Evolutionary conservation across 2,888 invertebrate genomes (phyloP).

Genomic region (Yponomeuta evonymella): DNA sequence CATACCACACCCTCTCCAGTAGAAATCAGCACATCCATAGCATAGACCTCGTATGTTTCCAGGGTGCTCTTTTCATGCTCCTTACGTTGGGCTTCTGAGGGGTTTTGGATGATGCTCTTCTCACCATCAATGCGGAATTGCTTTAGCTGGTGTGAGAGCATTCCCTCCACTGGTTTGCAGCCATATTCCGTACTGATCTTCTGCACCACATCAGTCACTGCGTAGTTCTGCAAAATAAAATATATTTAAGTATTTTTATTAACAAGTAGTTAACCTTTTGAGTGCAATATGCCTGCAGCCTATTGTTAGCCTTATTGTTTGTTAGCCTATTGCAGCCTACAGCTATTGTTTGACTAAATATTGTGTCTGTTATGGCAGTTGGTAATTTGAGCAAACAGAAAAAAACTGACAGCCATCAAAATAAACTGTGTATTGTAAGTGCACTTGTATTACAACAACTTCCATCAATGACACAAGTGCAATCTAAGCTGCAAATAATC

Average conservation of each 20-base stretch:
- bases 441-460: no score
- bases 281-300: no score
- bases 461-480: no score
- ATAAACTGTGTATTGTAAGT: no score
- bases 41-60: conserved; percentile 98
- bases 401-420: no score
- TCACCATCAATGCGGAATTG: conserved; percentile 98
- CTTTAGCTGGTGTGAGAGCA: conserved; percentile 96
- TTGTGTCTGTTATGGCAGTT: no score
- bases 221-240: conserved; percentile 81
- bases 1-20: conserved; percentile 94
- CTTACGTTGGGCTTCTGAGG: conserved; percentile 96
- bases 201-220: conserved; percentile 93
- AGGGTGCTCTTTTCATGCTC: conserved; percentile 98
- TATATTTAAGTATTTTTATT: conserved; percentile 11
- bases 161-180: conserved; percentile 98
- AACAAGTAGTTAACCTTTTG: neutral
- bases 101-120: conserved; percentile 89
- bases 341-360: no score
- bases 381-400: no score
- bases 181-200: conserved; percentile 94
- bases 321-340: no score
- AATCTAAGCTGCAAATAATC: neutral
- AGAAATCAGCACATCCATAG: conserved; percentile 97
- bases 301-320: no score